phyloP scores from a whole-genome alignment of 2,888 invertebrate species.

The Dioctria rufipes region DNA sequence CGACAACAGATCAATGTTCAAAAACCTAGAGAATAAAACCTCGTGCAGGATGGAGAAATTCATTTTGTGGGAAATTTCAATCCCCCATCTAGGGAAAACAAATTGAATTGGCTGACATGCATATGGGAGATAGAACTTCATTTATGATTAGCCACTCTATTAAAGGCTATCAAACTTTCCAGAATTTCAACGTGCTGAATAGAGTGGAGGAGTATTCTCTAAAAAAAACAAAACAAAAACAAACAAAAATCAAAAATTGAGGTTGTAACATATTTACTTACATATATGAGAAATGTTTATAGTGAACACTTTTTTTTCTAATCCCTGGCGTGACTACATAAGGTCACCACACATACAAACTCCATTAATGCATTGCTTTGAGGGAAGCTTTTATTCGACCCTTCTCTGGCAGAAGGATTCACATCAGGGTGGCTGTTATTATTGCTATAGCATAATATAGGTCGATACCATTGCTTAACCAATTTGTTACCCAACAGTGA shows the following conservation, averaged over 20 bases:
- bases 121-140: background rate
- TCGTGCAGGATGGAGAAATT: background rate
- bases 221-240: conserved; percentile 4
- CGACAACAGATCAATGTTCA: background rate
- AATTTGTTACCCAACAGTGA: conserved; percentile 38
- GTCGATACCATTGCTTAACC: conserved; percentile 26
- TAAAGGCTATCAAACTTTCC: conserved; percentile 17
- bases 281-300: conserved; percentile 34
- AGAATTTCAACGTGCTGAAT: background rate
- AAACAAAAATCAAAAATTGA: background rate
- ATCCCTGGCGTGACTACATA: conserved; percentile 5
- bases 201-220: background rate
- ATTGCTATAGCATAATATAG: background rate
- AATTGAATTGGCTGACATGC: conserved; percentile 26
- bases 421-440: conserved; percentile 6
- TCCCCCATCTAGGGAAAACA: conserved; percentile 24
- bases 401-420: conserved; percentile 5
- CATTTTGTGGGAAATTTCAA: conserved; percentile 2
- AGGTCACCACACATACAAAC: conserved; percentile 1
- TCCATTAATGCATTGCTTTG: conserved; percentile 27
- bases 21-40: background rate
- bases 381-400: background rate
- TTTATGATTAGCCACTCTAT: conserved; percentile 9
- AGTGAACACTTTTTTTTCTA: background rate
- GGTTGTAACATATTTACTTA: background rate